Conservation (phyloP, 1,140 invertebrate species). For the Rhopalosiphum maidis region DNA sequence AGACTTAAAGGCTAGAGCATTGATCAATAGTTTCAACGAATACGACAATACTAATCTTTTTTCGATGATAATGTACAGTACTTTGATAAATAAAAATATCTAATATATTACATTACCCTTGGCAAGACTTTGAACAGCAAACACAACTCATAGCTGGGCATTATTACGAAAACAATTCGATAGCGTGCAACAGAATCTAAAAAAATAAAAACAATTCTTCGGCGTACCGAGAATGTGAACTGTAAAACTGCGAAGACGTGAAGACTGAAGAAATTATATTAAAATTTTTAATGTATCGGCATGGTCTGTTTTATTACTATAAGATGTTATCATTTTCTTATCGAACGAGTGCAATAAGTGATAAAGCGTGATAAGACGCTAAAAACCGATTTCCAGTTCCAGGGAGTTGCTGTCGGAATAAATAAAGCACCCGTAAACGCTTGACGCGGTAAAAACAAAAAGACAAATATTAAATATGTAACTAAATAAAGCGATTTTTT, state of each 20-base stretch:
- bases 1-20: not conserved
- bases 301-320: not conserved
- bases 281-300: not conserved
- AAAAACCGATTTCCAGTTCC: not conserved
- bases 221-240: too few relatives aligned
- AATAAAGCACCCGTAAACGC: not conserved
- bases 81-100: not conserved
- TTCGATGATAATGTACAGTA: not conserved
- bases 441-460: not conserved
- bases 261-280: not conserved
- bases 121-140: constrained; percentile 58
- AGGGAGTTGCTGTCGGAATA: not conserved
- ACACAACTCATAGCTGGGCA: constrained; percentile 59
- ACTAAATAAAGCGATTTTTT: not conserved
- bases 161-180: not conserved
- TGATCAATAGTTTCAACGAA: not conserved
- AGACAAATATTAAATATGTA: not conserved
- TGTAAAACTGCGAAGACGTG: not conserved
- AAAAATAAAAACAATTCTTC: not conserved
- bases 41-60: not conserved
- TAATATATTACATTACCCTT: constrained; percentile 57
- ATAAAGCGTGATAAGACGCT: not conserved
- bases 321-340: not conserved
- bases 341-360: not conserved
- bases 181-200: not conserved